Conservation (phyloP, 2,797 vertebrate genomes). For the Columba guinea region DNA sequence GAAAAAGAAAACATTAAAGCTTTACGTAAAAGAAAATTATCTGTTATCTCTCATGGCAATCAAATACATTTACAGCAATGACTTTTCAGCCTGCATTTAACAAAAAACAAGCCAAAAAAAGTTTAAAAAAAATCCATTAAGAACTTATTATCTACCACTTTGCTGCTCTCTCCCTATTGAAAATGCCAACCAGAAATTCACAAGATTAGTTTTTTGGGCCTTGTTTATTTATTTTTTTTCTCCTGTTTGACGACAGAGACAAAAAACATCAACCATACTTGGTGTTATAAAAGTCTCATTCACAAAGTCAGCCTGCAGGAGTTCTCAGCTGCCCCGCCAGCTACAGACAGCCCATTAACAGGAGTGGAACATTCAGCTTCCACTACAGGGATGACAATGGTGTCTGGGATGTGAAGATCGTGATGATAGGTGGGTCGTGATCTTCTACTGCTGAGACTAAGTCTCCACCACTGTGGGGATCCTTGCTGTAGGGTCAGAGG, state of each 20-base stretch:
- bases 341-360: background rate
- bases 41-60: conserved; percentile 29
- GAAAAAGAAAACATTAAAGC: conserved; percentile 44
- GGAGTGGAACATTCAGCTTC: background rate
- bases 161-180: background rate
- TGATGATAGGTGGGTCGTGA: accelerated
- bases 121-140: conserved; percentile 25
- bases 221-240: background rate
- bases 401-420: background rate
- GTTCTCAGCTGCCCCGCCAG: background rate
- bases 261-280: background rate
- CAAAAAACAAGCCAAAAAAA: background rate
- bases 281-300: background rate
- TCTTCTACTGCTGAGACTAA: background rate
- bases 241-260: background rate
- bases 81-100: background rate
- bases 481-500: background rate
- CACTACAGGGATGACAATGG: background rate
- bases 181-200: background rate
- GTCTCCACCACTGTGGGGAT: background rate
- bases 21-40: conserved; percentile 49
- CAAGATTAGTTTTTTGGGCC: background rate
- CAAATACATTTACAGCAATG: background rate
- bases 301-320: background rate
- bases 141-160: background rate